A percentile compares a stretch with the other conserved stretches of the same genome.
These are phyloP conservation scores for Oasisia sp. DNA, from an alignment of 2,888 invertebrate species.

Conservation along the genomic window DNA sequence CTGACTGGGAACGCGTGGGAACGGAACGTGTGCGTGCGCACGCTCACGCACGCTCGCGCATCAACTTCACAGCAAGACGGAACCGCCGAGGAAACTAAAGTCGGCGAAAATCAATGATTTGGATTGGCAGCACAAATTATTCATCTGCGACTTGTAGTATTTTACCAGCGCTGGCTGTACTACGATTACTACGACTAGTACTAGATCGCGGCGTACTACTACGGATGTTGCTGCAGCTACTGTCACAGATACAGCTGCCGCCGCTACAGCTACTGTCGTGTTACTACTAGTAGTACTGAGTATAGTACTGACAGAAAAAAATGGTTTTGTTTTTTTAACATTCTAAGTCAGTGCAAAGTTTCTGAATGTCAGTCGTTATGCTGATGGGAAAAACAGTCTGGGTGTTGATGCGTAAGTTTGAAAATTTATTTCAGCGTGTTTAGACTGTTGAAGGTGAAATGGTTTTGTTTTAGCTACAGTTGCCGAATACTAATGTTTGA, in stretches of 20 bases:
- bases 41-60: neutral
- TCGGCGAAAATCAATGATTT: conserved; percentile 7
- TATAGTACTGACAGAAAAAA: neutral
- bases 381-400: neutral
- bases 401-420: neutral
- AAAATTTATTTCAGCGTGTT: neutral
- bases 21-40: neutral
- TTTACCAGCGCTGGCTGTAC: neutral
- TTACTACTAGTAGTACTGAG: neutral
- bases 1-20: conserved; percentile 10
- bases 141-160: conserved; percentile 1
- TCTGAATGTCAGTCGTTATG: neutral
- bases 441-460: neutral
- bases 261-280: neutral
- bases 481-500: neutral
- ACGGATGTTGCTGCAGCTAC: neutral
- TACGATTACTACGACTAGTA: neutral
- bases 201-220: neutral
- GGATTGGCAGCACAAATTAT: conserved; percentile 13
- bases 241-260: neutral
- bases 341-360: neutral
- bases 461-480: neutral
- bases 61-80: neutral
- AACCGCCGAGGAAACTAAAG: neutral
- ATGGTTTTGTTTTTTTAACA: too few relatives aligned